These are phyloP conservation scores for Manduca sexta DNA, from an alignment of 1,140 invertebrate genomes.

Conservation along the genomic window DNA sequence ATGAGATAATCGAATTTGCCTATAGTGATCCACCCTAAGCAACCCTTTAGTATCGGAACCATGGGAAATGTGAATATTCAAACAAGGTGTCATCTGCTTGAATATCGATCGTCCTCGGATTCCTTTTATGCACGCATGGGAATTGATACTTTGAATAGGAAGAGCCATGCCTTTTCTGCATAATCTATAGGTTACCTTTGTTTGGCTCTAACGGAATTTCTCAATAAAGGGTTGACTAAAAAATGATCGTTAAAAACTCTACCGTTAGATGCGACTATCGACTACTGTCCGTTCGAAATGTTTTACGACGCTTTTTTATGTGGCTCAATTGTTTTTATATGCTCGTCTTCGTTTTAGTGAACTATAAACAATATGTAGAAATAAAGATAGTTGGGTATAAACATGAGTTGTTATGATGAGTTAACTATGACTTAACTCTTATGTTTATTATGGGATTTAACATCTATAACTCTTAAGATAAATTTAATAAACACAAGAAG, in stretches of 20 bases:
- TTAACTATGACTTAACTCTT: no score
- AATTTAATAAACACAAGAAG: no score
- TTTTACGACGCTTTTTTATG: background rate
- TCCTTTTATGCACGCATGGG: conserved; percentile 60
- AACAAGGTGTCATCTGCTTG: conserved; percentile 71
- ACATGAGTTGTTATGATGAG: no score
- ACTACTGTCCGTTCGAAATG: conserved; percentile 35
- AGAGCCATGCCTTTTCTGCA: conserved; percentile 60
- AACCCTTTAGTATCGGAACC: conserved; percentile 56
- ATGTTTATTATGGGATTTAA: no score
- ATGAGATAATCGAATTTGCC: conserved; percentile 72
- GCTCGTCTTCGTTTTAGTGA: no score
- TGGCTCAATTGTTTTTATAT: conserved; percentile 10
- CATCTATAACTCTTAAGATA: no score
- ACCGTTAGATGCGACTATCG: conserved; percentile 43
- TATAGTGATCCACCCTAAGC: conserved; percentile 53
- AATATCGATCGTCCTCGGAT: conserved; percentile 62
- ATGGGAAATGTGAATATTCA: conserved; percentile 71
- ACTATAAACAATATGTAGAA: no score
- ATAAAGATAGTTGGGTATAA: no score
- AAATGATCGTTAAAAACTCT: conserved; percentile 46
- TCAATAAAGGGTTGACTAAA: conserved; percentile 45
- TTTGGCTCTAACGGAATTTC: conserved; percentile 54
- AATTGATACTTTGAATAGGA: conserved; percentile 68
- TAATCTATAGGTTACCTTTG: conserved; percentile 61